Evolutionary conservation across 2,113 vertebrate species (phyloP), one percentile per base, ranked within the genome.

Genomic region (Phaethornis superciliosus): DNA sequence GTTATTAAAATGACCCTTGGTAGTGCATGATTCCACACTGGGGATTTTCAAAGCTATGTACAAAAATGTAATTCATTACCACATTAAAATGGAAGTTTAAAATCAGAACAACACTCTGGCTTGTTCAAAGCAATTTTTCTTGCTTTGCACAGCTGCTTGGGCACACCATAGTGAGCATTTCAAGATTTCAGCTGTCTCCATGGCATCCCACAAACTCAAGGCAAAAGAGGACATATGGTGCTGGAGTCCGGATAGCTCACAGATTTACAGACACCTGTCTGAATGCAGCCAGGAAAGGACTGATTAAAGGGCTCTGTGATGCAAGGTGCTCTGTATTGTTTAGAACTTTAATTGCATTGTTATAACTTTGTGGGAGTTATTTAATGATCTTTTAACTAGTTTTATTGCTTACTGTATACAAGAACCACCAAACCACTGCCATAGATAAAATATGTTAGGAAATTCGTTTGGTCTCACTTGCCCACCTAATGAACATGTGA

Each of bases 1-100:
- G 72, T 94, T 96, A 97, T 96, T 97, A 94, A 97, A 97, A 98
- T 96, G 88, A 97, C 68, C 94, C 92, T 81, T 94, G 82, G 64
- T 74, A 90, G 78, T 2, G 32, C 91, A 54, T 56, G 68, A 94
- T 94, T 93, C 86, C 67, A 81, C 72, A 77, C 88, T 47, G 82
- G 70, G 71, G 75, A 82, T 93, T 97, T 96, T 94, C 95, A 96
- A 95, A 92, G 81, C 92, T 89, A 35, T 46, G 46, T 92, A 90
- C 95, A 85, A 85, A 96, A 94, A 92, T 83, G 89, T 68, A 96
- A 37, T 90, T 93, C 90, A 79, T 89, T 85, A 87, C 84, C 93
- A 78, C 79, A 78, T 96, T 93, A 94, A 93, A 60, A 72, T 32
- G 51, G 75, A 96, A 90, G 88, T 94, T 93, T 93, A 81, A 91